Evolutionary conservation across 2,113 vertebrate genomes (phyloP).

Genomic region (Cyprinodon tularosa): DNA sequence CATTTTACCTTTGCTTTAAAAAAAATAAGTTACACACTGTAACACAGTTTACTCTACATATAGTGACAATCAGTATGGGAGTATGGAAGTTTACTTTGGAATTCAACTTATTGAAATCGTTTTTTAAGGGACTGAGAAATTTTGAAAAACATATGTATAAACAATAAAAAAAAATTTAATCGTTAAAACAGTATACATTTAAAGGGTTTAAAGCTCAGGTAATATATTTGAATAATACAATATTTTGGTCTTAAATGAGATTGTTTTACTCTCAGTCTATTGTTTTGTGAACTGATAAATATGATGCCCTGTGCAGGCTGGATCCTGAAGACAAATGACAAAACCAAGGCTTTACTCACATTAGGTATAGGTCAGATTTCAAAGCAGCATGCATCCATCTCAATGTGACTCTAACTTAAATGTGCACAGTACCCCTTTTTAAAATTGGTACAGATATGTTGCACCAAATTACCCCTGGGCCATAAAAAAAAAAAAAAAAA

Average conservation of each 20-base stretch:
- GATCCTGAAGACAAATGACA: slow-evolving; percentile 4
- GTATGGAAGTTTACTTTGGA: too few species aligned
- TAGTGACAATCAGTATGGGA: too few species aligned
- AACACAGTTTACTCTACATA: too few species aligned
- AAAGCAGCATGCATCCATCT: slow-evolving; percentile 8
- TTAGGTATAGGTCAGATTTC: neutral
- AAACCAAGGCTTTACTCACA: slow-evolving; percentile 19
- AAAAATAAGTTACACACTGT: too few species aligned
- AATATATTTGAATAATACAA: too few species aligned
- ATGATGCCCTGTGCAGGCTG: neutral
- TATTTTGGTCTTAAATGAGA: neutral
- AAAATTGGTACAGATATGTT: slow-evolving; percentile 11
- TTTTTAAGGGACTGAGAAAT: too few species aligned
- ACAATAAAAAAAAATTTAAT: too few species aligned
- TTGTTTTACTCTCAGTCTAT: neutral
- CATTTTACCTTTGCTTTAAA: too few species aligned
- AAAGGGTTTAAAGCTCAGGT: too few species aligned
- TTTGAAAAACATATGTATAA: too few species aligned
- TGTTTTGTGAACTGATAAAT: neutral
- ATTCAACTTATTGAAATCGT: too few species aligned
- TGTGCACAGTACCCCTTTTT: neutral
- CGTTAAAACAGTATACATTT: too few species aligned
- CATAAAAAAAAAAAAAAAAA: slow-evolving; percentile 22
- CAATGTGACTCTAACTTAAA: slow-evolving; percentile 6
- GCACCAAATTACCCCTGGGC: slow-evolving; percentile 29